Base-by-base conservation (phyloP, 2,888 invertebrate genomes). In the Ectemnius cavifrons region DNA sequence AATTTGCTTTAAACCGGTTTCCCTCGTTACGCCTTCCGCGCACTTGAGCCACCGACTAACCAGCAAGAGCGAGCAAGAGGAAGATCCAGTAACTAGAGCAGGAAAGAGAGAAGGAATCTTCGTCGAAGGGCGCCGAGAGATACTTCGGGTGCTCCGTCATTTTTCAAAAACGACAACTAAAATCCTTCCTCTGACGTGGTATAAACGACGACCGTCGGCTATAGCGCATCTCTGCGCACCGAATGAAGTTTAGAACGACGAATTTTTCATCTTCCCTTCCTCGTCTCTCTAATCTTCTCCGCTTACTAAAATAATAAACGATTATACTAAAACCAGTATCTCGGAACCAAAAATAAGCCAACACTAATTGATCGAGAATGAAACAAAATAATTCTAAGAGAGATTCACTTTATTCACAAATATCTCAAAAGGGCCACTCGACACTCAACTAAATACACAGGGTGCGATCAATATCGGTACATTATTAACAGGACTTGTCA, bases 1-100 rank as follows among this genome's bases (percentile, higher is more conserved):
- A 37, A 52, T 52, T 52, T 52, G 16, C n/a, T 52, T 52, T 52
- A 52, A 52, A 52, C 52, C 52, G n/a, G 16, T 52, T 52, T 52
- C n/a, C 2, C 14, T 16, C 52, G 52, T 52, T 52, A 16, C n/a
- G 6, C 52, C 52, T 52, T 52, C 52, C 52, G 52, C 16, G 37
- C 16, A 16, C 52, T 52, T 52, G 16, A 52, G 52, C 52, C 16
- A 14, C 52, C n/a, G 52, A 37, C 37, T 2, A 37, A 37, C 37
- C 37, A 37, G 11, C 37, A 6, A 37, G 37, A 6, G 8, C 37
- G 37, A 37, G 37, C 8, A 37, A 37, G 37, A 37, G 37, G 52
- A 11, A 52, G 16, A 52, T 11, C 14, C 14, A 52, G 16, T 5
- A 52, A 14, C 14, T 52, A 14, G 16, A 52, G 13, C 4, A 52